phyloP scores from a whole-genome alignment of 1,140 invertebrate genomes.

The Brachionus rotundiformis region DNA sequence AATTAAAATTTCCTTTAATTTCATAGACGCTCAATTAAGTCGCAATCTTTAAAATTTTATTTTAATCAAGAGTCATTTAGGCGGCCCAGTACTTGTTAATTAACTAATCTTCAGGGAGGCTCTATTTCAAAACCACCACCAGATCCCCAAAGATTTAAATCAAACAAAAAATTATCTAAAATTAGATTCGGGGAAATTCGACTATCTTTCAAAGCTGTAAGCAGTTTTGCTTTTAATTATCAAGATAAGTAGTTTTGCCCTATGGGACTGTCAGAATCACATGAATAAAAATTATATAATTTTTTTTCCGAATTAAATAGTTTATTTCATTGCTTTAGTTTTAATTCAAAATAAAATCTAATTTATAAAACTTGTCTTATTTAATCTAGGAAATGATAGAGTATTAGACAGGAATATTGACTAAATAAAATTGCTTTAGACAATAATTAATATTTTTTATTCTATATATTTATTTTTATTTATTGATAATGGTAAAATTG shows the following conservation, averaged over 20 bases:
- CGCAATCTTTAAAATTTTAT: background rate
- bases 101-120: background rate
- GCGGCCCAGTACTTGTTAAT: background rate
- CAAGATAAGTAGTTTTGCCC: background rate
- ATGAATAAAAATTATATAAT: background rate
- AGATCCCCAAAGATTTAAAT: background rate
- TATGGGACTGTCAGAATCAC: background rate
- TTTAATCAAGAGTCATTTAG: background rate
- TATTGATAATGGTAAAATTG: background rate
- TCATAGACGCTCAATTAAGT: background rate
- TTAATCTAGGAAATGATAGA: background rate
- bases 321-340: too few relatives aligned
- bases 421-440: background rate
- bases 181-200: too few relatives aligned
- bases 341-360: too few relatives aligned
- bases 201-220: background rate
- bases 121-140: background rate
- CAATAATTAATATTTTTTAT: slow-evolving; percentile 23
- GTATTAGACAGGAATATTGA: background rate
- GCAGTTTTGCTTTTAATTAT: background rate
- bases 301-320: too few relatives aligned
- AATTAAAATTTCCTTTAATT: background rate
- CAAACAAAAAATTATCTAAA: background rate
- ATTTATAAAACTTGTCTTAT: background rate
- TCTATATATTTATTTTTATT: background rate